phyloP scores from a whole-genome alignment of 1,140 invertebrate genomes.

The Drosophila lacteicornis region DNA sequence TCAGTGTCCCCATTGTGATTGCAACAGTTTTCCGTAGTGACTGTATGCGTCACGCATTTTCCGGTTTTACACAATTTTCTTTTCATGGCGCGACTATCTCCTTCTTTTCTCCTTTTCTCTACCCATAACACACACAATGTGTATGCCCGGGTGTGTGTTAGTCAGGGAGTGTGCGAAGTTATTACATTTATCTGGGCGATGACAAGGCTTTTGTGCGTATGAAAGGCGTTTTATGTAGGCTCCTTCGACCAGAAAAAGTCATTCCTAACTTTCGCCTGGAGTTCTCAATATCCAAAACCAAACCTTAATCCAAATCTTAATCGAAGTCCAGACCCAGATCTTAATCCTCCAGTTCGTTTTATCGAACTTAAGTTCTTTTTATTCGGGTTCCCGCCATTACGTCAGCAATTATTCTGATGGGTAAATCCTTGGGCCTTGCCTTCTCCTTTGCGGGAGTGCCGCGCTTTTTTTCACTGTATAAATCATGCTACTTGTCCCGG shows the following conservation, averaged over 20 bases:
- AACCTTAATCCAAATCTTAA: constrained; percentile 18
- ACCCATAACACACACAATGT: neutral
- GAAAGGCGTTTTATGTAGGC: constrained; percentile 56
- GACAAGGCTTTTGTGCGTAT: constrained; percentile 57
- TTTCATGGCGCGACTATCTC: constrained; percentile 55
- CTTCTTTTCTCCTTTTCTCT: neutral
- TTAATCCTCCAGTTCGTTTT: constrained; percentile 9
- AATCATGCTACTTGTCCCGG: constrained; percentile 33
- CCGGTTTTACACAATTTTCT: constrained; percentile 67
- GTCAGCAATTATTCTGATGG: constrained; percentile 36
- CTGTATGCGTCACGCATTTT: constrained; percentile 22
- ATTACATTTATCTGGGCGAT: constrained; percentile 81
- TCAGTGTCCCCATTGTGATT: constrained; percentile 29
- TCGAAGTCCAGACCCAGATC: neutral
- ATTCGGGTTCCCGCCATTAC: constrained; percentile 21
- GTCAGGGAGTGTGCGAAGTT: constrained; percentile 16
- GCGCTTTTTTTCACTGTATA: constrained; percentile 24
- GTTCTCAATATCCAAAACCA: constrained; percentile 12
- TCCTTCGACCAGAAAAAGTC: constrained; percentile 13
- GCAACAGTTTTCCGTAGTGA: constrained; percentile 26
- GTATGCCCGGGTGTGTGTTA: no score
- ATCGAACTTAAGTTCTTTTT: constrained; percentile 49
- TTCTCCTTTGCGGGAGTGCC: constrained; percentile 3
- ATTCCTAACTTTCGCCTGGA: constrained; percentile 35
- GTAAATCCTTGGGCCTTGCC: constrained; percentile 29